Evolutionary conservation across 2,113 vertebrate species (phyloP).

Genomic region (Pelodiscus sinensis): DNA sequence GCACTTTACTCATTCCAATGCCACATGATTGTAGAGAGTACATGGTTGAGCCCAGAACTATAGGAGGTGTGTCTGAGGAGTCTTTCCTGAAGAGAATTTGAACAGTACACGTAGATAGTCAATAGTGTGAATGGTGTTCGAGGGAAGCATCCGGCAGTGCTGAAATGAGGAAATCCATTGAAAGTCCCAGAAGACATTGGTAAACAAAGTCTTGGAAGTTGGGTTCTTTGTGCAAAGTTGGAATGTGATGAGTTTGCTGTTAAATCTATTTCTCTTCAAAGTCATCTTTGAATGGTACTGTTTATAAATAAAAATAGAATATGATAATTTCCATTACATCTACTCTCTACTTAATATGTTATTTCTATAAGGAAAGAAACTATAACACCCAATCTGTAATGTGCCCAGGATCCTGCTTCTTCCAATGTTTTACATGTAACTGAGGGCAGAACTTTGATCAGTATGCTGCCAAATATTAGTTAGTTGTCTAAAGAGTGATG

Average conservation of each 20-base stretch:
- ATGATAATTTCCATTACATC: not conserved
- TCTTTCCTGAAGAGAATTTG: not conserved
- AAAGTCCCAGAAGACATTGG: not conserved
- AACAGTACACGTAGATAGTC: too few species aligned
- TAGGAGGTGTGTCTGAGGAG: not conserved
- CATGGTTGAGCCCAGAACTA: not conserved
- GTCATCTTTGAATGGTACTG: not conserved
- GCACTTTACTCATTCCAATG: not conserved
- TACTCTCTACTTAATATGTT: not conserved
- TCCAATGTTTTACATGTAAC: not conserved
- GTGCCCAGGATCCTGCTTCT: not conserved
- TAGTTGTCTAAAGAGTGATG: not conserved
- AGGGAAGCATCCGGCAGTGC: not conserved
- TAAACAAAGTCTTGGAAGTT: not conserved
- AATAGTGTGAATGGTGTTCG: not conserved
- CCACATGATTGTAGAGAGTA: not conserved
- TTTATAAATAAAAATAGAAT: not conserved
- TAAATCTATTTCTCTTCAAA: not conserved
- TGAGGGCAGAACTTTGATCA: not conserved
- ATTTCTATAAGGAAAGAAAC: too few species aligned
- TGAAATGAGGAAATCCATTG: not conserved
- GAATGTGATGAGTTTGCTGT: not conserved
- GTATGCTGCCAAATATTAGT: not conserved
- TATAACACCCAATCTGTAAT: not conserved
- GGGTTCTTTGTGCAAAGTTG: not conserved